Evolutionary conservation across 2,113 vertebrate species (phyloP).

Genomic region (Cryptotis parvus): DNA sequence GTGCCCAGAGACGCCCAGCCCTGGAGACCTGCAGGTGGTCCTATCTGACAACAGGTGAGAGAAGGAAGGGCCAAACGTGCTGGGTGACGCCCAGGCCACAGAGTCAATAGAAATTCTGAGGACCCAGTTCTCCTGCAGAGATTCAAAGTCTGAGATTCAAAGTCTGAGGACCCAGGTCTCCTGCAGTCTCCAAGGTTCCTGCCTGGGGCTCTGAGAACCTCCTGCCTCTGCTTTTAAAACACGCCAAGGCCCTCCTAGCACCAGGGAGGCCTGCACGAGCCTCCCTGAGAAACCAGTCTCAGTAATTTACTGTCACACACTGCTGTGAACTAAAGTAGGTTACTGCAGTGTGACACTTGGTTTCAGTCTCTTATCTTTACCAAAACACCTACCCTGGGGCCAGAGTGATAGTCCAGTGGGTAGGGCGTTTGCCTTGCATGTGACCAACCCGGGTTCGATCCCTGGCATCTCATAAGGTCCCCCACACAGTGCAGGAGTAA

Average conservation of each 20-base stretch:
- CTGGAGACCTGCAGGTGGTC: neutral
- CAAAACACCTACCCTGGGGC: conserved; percentile 6
- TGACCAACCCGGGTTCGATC: no score
- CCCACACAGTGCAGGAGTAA: no score
- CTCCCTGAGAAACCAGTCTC: neutral
- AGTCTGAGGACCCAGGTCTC: neutral
- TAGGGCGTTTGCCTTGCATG: no score
- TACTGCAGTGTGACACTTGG: neutral
- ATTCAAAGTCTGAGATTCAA: no score
- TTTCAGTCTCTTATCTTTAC: neutral
- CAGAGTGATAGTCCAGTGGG: no score
- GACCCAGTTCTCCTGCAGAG: neutral
- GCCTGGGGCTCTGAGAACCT: neutral
- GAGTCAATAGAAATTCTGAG: neutral
- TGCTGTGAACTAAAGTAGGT: conserved; percentile 7
- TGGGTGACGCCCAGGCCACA: neutral
- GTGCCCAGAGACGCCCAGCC: neutral
- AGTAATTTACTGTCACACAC: neutral
- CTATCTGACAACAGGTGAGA: neutral
- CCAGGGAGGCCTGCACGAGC: neutral
- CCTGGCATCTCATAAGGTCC: no score
- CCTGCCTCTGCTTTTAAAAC: no score
- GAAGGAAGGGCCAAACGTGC: neutral
- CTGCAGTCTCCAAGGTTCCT: no score
- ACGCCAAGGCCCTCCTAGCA: neutral